phyloP scores from a whole-genome alignment of 2,888 invertebrate genomes.

The Xylota sylvarum region DNA sequence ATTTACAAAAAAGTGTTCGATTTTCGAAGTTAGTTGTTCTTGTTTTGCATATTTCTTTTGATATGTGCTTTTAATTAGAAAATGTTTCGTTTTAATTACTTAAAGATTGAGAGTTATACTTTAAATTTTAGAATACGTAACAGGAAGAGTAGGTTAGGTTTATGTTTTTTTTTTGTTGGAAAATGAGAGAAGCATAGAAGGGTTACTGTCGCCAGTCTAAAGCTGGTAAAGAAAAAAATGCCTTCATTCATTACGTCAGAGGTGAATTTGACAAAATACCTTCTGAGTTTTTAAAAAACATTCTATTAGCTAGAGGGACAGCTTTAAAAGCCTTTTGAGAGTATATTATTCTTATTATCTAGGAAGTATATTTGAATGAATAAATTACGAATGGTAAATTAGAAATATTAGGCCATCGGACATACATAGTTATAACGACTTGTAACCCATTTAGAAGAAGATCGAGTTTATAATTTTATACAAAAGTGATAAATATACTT shows the following conservation, averaged over 20 bases:
- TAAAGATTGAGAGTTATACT: conserved; percentile 9
- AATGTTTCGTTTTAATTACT: background rate
- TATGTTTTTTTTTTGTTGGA: background rate
- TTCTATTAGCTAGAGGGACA: background rate
- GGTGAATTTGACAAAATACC: background rate
- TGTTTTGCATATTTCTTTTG: conserved; percentile 26
- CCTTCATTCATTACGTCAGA: background rate
- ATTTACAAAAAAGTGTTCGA: conserved; percentile 20
- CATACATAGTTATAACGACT: background rate
- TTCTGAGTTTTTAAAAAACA: too few species aligned
- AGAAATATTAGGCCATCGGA: background rate
- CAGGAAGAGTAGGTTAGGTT: conserved; percentile 13
- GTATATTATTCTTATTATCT: background rate
- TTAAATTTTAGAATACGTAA: background rate
- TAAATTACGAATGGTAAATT: background rate
- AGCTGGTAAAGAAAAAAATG: background rate
- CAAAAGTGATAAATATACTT: conserved; percentile 49
- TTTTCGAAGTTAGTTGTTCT: conserved; percentile 14
- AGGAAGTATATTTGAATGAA: background rate
- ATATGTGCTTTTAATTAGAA: conserved; percentile 52
- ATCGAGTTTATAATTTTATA: conserved; percentile 8
- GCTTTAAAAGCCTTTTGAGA: background rate
- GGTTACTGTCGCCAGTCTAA: conserved; percentile 8
- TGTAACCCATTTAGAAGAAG: conserved; percentile 2
- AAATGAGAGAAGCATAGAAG: conserved; percentile 15